Evolutionary conservation across 1,140 invertebrate species (phyloP), one percentile per base, ranked within the genome.

Genomic region (Coenobita brevimanus): DNA sequence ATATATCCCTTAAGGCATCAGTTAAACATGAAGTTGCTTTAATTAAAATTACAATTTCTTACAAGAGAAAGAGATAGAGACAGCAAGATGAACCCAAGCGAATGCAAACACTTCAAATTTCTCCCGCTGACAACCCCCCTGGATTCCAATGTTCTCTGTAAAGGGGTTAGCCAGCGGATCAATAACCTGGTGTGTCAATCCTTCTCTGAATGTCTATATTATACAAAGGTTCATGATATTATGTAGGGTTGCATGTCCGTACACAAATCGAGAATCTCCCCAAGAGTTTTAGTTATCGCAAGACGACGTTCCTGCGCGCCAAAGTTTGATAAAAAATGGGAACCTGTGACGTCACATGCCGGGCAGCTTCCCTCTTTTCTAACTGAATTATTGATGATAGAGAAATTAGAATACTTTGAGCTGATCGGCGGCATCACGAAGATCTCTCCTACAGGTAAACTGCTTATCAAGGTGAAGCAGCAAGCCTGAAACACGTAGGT

Each of bases 251-350:
- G 33, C 21, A 36, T 24, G 33, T 15, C 21, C 43, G 17, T 4
- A 2, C 0, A n/a, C 0, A 4, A 2, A 30, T 54, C 8, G 36
- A 4, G 10, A 71, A 15, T 21, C 21, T 38, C 36, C 50, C 21
- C 27, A 78, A 46, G 43, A 64, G 27, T 75, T 76, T 43, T 38
- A 64, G 71, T 62, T 75, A 75, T 85, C 73, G 69, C 69, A 64
- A 67, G 82, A 78, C 67, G 33, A 78, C 73, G 82, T 85, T 67
- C 71, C 73, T 64, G 82, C 82, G 82, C 82, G 82, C 82, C 82
- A 85, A 85, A 85, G 54, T 85, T 85, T 62, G 82, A 85, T 78
- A 85, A 85, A 85, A 85, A 85, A 85, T 85, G 82, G 82, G 82
- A 85, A 62, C 64, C 71, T 76, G 73, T 85, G 82, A 85, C 82